Evolutionary conservation across 2,888 invertebrate genomes (phyloP).

Genomic region (Schizotus pectinicornis): DNA sequence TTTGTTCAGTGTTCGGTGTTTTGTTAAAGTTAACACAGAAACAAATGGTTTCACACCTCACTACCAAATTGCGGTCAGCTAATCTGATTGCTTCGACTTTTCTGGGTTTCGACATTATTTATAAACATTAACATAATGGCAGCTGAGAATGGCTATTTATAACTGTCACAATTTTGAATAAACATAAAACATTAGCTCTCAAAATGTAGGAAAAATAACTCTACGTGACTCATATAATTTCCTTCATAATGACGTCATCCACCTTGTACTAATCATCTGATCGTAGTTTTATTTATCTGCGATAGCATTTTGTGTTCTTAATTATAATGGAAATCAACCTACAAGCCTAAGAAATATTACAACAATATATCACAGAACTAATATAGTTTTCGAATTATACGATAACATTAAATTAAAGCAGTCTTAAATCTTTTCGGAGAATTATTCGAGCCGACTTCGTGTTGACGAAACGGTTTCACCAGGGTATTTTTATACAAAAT

Average conservation of each 20-base stretch:
- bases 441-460: no score
- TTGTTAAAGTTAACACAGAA: no score
- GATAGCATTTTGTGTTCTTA: constrained; percentile 15
- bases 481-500: no score
- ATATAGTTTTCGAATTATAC: not conserved
- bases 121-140: constrained; percentile 9
- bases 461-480: no score
- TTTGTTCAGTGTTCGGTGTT: no score
- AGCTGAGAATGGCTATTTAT: constrained; percentile 19
- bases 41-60: no score
- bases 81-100: no score
- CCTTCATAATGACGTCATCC: constrained; percentile 21
- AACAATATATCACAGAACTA: constrained; percentile 3
- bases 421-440: no score
- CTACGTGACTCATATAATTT: constrained; percentile 25
- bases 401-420: no score
- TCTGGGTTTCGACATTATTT: no score
- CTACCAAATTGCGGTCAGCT: no score
- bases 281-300: constrained; percentile 7
- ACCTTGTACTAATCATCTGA: constrained; percentile 11
- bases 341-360: constrained; percentile 15
- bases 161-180: constrained; percentile 20
- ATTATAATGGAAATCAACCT: constrained; percentile 18
- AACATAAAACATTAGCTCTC: constrained; percentile 13
- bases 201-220: constrained; percentile 15